Evolutionary conservation across 2,797 vertebrate genomes (phyloP).

Genomic region (Nannoperca australis): DNA sequence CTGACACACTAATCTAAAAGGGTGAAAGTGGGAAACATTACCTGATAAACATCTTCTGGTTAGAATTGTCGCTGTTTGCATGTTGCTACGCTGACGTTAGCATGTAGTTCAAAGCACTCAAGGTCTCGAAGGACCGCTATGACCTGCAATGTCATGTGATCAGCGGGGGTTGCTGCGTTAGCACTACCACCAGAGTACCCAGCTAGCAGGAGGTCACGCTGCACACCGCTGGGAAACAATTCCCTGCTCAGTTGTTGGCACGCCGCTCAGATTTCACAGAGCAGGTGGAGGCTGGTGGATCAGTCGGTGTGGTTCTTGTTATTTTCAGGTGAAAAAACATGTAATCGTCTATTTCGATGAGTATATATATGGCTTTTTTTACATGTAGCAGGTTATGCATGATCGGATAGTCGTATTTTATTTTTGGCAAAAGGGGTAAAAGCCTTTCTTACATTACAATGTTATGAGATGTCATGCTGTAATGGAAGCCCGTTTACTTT

Average conservation of each 20-base stretch:
- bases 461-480: neutral
- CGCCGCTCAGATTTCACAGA: too few species aligned
- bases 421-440: neutral
- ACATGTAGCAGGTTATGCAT: neutral
- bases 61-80: neutral
- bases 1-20: too few species aligned
- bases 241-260: neutral
- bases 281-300: neutral
- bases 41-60: neutral
- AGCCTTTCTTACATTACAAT: neutral
- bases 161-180: neutral
- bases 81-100: neutral
- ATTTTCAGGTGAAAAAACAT: neutral
- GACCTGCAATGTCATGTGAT: neutral
- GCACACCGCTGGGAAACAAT: too few species aligned
- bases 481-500: neutral
- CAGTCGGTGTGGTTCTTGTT: neutral
- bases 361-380: neutral
- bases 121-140: neutral
- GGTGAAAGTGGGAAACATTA: neutral
- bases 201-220: neutral
- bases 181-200: neutral
- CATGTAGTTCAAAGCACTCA: neutral
- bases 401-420: neutral
- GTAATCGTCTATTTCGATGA: neutral